Base-by-base conservation (phyloP, 2,113 vertebrate genomes). In the Mugil cephalus region DNA sequence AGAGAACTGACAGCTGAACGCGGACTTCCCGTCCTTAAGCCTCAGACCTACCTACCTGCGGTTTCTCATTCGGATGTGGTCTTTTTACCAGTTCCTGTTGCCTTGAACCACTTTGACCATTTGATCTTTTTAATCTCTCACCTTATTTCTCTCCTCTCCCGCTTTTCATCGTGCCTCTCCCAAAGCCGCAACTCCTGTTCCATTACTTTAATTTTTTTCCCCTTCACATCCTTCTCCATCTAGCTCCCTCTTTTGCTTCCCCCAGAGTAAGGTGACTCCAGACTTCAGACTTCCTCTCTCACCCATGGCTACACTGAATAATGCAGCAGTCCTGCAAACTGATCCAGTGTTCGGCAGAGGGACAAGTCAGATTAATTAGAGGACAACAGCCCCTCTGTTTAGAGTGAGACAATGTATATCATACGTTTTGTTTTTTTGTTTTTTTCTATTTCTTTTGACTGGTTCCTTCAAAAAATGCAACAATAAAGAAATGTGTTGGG, bases 301-400 rank as follows among this genome's bases (percentile, higher is more conserved):
- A 73, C 80, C 77, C 47, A 62, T 70, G 43, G 71, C 82, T 43
- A 17, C 73, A 62, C 14, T 94, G 89, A 93, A 94, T 94, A 90
- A 94, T 94, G 92, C 87, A 93, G 79, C 55, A 87, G 79, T 30
- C 36, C 80, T 86, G 88, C 80, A 90, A 91, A 85, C 58, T 76
- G 89, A 94, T 91, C 87, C 85, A 84, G 83, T 92, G 86, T 87
- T 90, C 85, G 87, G 84, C 69, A 67, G 78, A 80, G 87, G 85
- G 89, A 92, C 90, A 86, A 79, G 88, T 58, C 66, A 47, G 80
- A 91, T 91, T 93, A 90, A 94, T 94, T 92, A 93, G 82, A 89
- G 85, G 87, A 90, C 84, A 85, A 83, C 83, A 88, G 77, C 84
- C 76, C 69, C 72, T 80, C 66, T 79, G 70, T 77, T 73, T 14